These are phyloP conservation scores for Andrena minutula DNA, from an alignment of 2,888 invertebrate species.

Conservation along the genomic window DNA sequence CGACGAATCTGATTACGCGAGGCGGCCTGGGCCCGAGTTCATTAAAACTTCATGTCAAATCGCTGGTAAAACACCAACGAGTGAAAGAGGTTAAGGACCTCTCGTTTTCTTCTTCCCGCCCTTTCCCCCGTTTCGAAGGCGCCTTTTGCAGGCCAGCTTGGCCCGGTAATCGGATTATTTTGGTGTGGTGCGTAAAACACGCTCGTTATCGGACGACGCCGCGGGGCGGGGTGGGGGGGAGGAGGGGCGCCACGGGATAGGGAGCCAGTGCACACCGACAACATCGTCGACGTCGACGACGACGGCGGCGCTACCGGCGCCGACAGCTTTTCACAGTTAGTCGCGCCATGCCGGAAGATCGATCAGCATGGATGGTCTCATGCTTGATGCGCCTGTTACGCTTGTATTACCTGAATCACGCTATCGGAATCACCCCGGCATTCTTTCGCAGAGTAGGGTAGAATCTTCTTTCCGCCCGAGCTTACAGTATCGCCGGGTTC, in stretches of 20 bases:
- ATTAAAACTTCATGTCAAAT: conserved; percentile 51
- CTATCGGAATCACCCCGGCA: conserved; percentile 5
- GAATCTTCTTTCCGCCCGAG: no score
- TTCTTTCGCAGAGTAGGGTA: neutral
- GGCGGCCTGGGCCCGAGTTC: conserved; percentile 32
- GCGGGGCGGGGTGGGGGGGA: conserved; percentile 15
- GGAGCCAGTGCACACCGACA: conserved; percentile 17
- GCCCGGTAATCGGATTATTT: conserved; percentile 75
- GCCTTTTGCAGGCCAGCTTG: conserved; percentile 47
- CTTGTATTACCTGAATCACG: conserved; percentile 49
- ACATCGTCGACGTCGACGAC: conserved; percentile 38
- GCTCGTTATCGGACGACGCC: conserved; percentile 66
- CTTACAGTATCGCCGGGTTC: no score
- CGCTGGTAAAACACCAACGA: conserved; percentile 30
- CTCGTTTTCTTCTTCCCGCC: conserved; percentile 15
- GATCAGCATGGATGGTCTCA: conserved; percentile 67
- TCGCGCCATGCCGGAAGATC: conserved; percentile 74
- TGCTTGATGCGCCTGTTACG: conserved; percentile 59
- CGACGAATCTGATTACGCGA: conserved; percentile 19
- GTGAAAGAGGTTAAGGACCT: conserved; percentile 51
- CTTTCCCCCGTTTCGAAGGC: conserved; percentile 28
- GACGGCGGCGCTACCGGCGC: conserved; percentile 62
- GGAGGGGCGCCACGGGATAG: neutral
- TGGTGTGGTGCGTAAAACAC: conserved; percentile 73
- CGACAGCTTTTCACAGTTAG: conserved; percentile 74